phyloP scores from a whole-genome alignment of 2,888 invertebrate genomes.

The Artemia sinica region DNA sequence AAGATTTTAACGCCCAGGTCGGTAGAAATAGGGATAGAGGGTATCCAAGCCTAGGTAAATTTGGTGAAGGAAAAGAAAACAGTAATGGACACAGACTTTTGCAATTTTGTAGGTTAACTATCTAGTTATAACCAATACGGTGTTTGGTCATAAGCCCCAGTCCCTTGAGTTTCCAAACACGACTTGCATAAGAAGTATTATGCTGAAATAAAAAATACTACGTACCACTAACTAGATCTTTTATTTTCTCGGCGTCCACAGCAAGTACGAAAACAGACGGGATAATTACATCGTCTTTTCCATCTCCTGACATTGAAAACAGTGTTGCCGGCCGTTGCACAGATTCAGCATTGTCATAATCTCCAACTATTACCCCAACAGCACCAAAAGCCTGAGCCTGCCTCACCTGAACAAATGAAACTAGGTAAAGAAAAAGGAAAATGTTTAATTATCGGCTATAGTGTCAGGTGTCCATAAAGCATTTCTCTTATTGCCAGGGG shows the following conservation, averaged over 20 bases:
- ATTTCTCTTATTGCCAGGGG: no score
- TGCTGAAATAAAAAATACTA: not conserved
- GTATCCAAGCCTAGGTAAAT: no score
- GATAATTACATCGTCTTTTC: constrained; percentile 62
- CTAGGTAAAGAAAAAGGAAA: no score
- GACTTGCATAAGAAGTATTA: not conserved
- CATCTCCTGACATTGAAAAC: constrained; percentile 95
- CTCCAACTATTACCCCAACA: constrained; percentile 63
- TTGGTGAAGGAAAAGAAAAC: no score
- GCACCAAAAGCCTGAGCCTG: constrained; percentile 64
- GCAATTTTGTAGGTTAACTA: no score
- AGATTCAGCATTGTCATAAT: constrained; percentile 58
- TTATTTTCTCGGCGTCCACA: constrained; percentile 46
- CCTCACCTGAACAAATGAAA: constrained; percentile 41
- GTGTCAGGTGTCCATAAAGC: no score
- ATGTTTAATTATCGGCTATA: no score
- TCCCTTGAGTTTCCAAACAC: not conserved
- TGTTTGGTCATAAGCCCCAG: no score
- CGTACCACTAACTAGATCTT: constrained; percentile 37
- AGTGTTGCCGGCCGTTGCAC: constrained; percentile 51
- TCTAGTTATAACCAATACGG: no score
- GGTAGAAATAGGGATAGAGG: no score
- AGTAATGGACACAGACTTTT: no score
- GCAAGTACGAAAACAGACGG: constrained; percentile 79
- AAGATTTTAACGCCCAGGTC: no score